phyloP scores from a whole-genome alignment of 2,113 vertebrate species.

The Ploceus nigricollis region DNA sequence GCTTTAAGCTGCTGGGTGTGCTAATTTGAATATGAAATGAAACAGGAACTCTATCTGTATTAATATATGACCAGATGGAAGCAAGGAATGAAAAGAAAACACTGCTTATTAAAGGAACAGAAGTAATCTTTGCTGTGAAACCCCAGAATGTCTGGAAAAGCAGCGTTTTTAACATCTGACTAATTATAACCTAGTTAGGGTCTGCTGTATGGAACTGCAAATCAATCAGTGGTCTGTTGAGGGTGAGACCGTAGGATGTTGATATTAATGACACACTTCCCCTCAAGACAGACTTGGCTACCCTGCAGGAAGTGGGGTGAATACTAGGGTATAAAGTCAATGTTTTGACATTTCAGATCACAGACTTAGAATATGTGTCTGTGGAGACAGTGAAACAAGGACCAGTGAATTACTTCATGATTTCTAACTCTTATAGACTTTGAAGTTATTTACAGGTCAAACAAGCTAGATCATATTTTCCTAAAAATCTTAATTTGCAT shows the following conservation, averaged over 20 bases:
- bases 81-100: neutral
- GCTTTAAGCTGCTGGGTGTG: neutral
- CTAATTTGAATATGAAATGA: neutral
- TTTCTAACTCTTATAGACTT: neutral
- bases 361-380: neutral
- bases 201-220: neutral
- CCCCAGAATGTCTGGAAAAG: neutral
- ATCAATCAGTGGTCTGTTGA: constrained; percentile 46
- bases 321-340: constrained; percentile 16
- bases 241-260: constrained; percentile 18
- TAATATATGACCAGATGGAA: neutral
- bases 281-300: constrained; percentile 43
- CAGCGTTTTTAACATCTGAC: neutral
- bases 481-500: neutral
- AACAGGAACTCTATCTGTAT: neutral
- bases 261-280: constrained; percentile 54
- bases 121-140: neutral
- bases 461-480: neutral
- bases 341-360: constrained; percentile 28
- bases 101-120: neutral
- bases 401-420: neutral
- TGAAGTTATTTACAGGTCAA: neutral
- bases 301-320: constrained; percentile 41
- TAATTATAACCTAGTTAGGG: constrained; percentile 19
- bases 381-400: neutral